Percentiles rank a stretch among this genome's conserved stretches.
Evolutionary conservation across 2,113 vertebrate species (phyloP).

Genomic region (Rhinogobius similis): DNA sequence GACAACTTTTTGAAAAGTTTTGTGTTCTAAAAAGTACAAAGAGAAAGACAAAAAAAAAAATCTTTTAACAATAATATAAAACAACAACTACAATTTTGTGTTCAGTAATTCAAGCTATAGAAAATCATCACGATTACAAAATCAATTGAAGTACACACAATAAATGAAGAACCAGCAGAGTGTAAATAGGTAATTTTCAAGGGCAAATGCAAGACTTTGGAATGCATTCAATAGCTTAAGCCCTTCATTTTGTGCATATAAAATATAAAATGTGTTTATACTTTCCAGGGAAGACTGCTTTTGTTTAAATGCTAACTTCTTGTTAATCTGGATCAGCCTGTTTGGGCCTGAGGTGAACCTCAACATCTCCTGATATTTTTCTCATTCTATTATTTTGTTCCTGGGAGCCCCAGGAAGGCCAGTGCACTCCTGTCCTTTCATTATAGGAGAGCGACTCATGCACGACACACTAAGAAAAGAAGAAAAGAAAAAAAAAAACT

Average conservation of each 20-base stretch:
- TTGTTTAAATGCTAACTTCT: background rate
- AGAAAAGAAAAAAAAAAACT: slow-evolving; percentile 26
- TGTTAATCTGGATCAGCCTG: slow-evolving; percentile 26
- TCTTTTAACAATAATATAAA: background rate
- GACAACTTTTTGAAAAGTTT: background rate
- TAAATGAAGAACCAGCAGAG: background rate
- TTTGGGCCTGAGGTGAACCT: slow-evolving; percentile 23
- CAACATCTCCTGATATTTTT: slow-evolving; percentile 15
- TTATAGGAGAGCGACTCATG: slow-evolving; percentile 46
- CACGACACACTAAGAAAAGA: slow-evolving; percentile 22
- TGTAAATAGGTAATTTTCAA: background rate
- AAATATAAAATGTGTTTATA: background rate
- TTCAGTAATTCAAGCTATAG: background rate
- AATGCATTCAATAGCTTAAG: background rate
- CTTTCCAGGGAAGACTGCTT: background rate
- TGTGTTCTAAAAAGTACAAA: background rate
- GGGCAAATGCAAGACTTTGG: background rate
- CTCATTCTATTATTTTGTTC: slow-evolving; percentile 1
- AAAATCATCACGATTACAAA: background rate
- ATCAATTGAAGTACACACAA: background rate
- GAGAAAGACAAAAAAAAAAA: background rate
- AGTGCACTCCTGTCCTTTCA: slow-evolving; percentile 39
- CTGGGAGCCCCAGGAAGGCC: slow-evolving; percentile 37
- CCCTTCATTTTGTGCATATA: background rate
- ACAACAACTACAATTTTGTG: background rate